Percentiles rank a stretch among this genome's conserved stretches.
phyloP scores from a whole-genome alignment of 92 coral and sea anemone species.

The Montipora capitata region DNA sequence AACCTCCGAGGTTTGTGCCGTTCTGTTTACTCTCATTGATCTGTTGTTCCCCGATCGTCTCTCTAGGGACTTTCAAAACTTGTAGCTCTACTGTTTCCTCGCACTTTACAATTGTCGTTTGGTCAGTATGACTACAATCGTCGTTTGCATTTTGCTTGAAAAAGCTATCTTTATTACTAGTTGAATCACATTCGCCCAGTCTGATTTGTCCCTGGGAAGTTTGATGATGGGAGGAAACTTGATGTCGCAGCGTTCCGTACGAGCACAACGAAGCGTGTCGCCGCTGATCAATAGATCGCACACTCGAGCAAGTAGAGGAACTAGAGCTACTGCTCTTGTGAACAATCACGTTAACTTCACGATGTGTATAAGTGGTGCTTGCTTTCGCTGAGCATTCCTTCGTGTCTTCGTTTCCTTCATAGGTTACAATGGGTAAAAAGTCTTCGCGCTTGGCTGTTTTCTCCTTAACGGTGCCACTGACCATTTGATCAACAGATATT shows the following conservation, averaged over 20 bases:
- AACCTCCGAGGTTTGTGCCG: constrained; percentile 13
- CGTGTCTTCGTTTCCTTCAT: constrained; percentile 27
- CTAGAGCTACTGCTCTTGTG: constrained; percentile 42
- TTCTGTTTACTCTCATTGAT: not conserved
- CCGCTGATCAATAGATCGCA: constrained; percentile 35
- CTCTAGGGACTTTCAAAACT: not conserved
- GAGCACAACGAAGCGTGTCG: not conserved
- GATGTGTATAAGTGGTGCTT: not conserved
- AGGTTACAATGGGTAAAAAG: constrained; percentile 29
- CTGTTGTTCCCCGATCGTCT: not conserved
- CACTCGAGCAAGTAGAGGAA: constrained; percentile 40
- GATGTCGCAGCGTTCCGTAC: constrained; percentile 13
- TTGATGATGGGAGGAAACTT: not conserved
- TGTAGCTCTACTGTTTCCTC: constrained; percentile 14
- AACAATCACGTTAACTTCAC: constrained; percentile 50
- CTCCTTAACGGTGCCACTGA: constrained; percentile 8
- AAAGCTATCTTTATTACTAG: not conserved
- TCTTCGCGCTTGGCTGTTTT: constrained; percentile 3
- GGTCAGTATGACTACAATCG: not conserved
- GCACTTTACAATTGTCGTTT: not conserved
- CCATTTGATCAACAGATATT: not conserved
- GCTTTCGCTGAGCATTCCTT: not conserved
- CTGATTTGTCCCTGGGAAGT: not conserved
- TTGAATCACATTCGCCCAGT: not conserved
- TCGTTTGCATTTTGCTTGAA: not conserved